Evolutionary conservation across 1,140 invertebrate species (phyloP), one percentile per base, ranked within the genome.

Genomic region (Leptopilina clavipes): DNA sequence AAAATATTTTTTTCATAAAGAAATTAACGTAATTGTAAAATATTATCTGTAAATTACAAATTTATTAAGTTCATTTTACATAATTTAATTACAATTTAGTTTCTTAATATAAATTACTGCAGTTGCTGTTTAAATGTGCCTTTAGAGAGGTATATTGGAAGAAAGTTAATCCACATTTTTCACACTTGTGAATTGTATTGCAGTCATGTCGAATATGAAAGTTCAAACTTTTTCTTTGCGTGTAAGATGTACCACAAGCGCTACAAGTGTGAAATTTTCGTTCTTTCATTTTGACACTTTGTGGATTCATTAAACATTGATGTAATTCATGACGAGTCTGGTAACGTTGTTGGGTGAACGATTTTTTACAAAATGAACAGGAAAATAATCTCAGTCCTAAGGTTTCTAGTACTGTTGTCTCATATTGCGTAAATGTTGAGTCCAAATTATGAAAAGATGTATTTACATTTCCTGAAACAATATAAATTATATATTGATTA

Each of bases 281-380:
- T 31, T 65, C 59, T 31, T 65, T 65, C 9, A 31, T 65, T 65
- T 31, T 65, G 1, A 31, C 3, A 65, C 25, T 65, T 14, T 31
- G 19, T 6, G 59, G 59, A 65, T 65, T 65, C 14, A 65, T 31
- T 14, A 65, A 7, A 31, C 59, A 65, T 65, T 65, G 59, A 65
- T 65, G 59, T n/a, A 65, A 12, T 31, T 65, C 59, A 12, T 65
- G 59, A 37, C 59, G 59, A n/a, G 59, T 65, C 25, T 65, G 59
- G 25, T 65, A 65, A 37, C 59, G 59, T 31, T 65, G 59, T 65
- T 65, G 59, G 0, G 59, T 65, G 14, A 65, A 65, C 2, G 59
- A 31, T 65, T 65, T 65, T 22, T 65, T 31, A 8, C 59, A 65
- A 31, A 31, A 65, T 31, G 25, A 65, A 65, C 59, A 65, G 6